Evolutionary conservation across 1,140 invertebrate genomes (phyloP).

Genomic region (Halotydeus destructor): DNA sequence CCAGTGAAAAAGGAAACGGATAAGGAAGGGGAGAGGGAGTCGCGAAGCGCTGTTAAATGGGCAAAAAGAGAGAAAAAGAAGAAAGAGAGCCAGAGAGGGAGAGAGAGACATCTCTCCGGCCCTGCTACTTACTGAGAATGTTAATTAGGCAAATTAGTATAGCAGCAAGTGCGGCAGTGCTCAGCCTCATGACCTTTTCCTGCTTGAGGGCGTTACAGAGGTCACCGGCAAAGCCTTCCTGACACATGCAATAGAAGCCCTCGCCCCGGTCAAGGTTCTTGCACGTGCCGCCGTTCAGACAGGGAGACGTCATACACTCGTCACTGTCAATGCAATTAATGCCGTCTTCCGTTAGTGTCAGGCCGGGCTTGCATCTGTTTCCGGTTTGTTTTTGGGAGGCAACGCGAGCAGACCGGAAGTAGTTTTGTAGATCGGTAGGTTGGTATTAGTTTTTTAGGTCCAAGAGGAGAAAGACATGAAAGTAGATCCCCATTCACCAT

Average conservation of each 20-base stretch:
- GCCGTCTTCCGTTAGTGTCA: slow-evolving; percentile 59
- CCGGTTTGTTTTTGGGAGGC: too few relatives aligned
- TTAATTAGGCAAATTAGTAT: slow-evolving; percentile 81
- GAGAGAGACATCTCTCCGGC: not conserved
- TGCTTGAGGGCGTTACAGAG: slow-evolving; percentile 81
- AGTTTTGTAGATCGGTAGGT: too few relatives aligned
- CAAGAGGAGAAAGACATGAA: too few relatives aligned
- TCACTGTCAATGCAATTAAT: slow-evolving; percentile 82
- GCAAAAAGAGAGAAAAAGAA: not conserved
- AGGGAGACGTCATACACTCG: slow-evolving; percentile 64
- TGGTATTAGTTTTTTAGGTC: too few relatives aligned
- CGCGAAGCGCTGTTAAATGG: not conserved
- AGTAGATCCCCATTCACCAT: too few relatives aligned
- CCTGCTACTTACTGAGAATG: slow-evolving; percentile 57
- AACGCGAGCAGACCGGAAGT: too few relatives aligned
- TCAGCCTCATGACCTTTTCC: slow-evolving; percentile 70
- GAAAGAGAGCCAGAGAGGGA: not conserved
- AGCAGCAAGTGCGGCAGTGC: slow-evolving; percentile 75
- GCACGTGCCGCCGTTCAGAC: slow-evolving; percentile 41
- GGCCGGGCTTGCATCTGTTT: slow-evolving; percentile 66
- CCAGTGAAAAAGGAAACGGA: not conserved
- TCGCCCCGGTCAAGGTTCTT: slow-evolving; percentile 36
- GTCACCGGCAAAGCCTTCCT: slow-evolving; percentile 72
- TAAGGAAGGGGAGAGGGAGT: not conserved
- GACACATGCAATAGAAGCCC: slow-evolving; percentile 34